phyloP scores from a whole-genome alignment of 2,797 vertebrate genomes.

The Tragelaphus oryx region DNA sequence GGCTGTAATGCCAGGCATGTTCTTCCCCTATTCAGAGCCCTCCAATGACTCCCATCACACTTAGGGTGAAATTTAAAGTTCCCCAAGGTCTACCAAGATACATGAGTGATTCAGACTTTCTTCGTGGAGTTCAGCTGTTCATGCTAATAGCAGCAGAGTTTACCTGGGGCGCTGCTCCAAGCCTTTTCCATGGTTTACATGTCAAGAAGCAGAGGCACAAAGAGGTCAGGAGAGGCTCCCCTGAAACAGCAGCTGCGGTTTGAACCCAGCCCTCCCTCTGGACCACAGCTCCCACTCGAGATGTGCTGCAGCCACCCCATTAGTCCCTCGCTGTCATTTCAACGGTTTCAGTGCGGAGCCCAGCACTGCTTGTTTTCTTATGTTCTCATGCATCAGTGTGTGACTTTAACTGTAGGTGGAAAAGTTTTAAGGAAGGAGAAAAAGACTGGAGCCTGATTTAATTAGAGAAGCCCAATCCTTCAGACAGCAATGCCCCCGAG shows the following conservation, averaged over 20 bases:
- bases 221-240: too few species aligned
- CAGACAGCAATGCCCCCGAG: neutral
- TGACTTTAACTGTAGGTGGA: neutral
- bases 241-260: too few species aligned
- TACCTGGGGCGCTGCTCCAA: neutral
- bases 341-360: neutral
- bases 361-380: neutral
- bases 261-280: too few species aligned
- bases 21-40: neutral
- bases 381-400: neutral
- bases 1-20: neutral
- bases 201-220: neutral
- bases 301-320: too few species aligned
- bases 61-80: neutral
- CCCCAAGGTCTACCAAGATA: neutral
- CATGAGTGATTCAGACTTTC: neutral
- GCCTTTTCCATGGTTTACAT: neutral
- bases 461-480: conserved; percentile 26
- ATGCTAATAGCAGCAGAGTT: neutral
- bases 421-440: neutral
- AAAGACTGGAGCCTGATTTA: conserved; percentile 35
- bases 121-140: neutral
- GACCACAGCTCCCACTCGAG: too few species aligned
- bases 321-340: neutral
- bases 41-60: neutral